Percentiles rank a stretch among this genome's conserved stretches.
These are phyloP conservation scores for Mayetiola destructor DNA, from an alignment of 2,888 invertebrate species.

Conservation along the genomic window DNA sequence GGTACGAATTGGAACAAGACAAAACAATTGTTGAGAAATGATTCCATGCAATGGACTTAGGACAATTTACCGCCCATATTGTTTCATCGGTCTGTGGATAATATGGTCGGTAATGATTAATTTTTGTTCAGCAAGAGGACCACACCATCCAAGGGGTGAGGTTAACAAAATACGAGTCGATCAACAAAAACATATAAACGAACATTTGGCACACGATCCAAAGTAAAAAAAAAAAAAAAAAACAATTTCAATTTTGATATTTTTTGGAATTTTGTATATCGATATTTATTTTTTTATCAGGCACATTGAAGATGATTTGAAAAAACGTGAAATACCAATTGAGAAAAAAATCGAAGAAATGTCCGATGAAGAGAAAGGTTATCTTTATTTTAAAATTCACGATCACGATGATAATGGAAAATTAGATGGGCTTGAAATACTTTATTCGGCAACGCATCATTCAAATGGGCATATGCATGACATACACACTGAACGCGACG, in stretches of 20 bases:
- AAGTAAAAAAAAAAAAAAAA: no score
- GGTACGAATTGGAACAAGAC: no score
- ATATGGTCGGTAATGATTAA: background rate
- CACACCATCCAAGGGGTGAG: slow-evolving; percentile 47
- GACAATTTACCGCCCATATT: no score
- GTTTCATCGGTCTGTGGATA: no score
- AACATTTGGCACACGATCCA: slow-evolving; percentile 56
- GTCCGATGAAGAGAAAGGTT: slow-evolving; percentile 58
- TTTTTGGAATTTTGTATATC: background rate
- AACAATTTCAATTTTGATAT: no score
- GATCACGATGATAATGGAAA: slow-evolving; percentile 82
- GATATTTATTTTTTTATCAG: slow-evolving; percentile 35
- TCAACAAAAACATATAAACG: slow-evolving; percentile 39
- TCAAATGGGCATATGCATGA: slow-evolving; percentile 47
- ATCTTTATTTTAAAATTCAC: slow-evolving; percentile 45
- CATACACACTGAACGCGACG: slow-evolving; percentile 30
- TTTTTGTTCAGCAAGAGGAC: slow-evolving; percentile 36
- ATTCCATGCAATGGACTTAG: no score
- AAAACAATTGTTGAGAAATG: no score
- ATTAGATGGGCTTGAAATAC: slow-evolving; percentile 78
- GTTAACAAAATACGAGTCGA: slow-evolving; percentile 22
- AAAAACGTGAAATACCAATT: slow-evolving; percentile 44
- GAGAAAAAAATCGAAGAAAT: slow-evolving; percentile 50
- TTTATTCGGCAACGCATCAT: slow-evolving; percentile 40
- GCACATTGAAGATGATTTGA: slow-evolving; percentile 64